Evolutionary conservation across 2,888 invertebrate species (phyloP).

Genomic region (Frankliniella fusca): DNA sequence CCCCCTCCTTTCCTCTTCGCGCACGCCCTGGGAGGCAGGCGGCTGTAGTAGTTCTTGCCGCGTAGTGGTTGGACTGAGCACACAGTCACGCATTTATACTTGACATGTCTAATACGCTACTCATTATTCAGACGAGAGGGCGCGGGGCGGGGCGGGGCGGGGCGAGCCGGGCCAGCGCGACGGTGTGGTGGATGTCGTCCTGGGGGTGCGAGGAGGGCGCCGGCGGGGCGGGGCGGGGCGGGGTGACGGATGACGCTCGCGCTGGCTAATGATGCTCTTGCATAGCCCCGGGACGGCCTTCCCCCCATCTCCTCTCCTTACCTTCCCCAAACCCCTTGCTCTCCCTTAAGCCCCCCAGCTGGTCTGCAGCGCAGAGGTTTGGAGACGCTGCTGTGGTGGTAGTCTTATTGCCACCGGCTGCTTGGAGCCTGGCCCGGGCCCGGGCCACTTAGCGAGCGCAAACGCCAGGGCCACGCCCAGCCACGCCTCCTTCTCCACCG

Average conservation of each 20-base stretch:
- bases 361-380: too few relatives aligned
- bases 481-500: too few relatives aligned
- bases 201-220: background rate
- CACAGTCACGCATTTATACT: constrained; percentile 21
- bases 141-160: background rate
- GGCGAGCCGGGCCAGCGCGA: background rate
- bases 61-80: too few relatives aligned
- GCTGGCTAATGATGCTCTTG: constrained; percentile 12
- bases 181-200: background rate
- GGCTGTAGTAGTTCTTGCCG: background rate
- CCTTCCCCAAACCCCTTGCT: too few relatives aligned
- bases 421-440: too few relatives aligned
- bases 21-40: background rate
- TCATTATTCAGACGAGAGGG: background rate
- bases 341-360: too few relatives aligned
- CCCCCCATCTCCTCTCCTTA: background rate
- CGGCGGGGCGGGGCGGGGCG: background rate
- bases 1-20: background rate
- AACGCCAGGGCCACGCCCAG: too few relatives aligned
- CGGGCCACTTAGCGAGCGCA: too few relatives aligned
- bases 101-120: constrained; percentile 17
- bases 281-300: background rate
- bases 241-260: background rate
- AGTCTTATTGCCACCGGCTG: too few relatives aligned
- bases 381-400: too few relatives aligned